These are phyloP conservation scores for Apostichopus parvimensis DNA, from an alignment of 35 echinoderm and acorn worm species.

Conservation along the genomic window DNA sequence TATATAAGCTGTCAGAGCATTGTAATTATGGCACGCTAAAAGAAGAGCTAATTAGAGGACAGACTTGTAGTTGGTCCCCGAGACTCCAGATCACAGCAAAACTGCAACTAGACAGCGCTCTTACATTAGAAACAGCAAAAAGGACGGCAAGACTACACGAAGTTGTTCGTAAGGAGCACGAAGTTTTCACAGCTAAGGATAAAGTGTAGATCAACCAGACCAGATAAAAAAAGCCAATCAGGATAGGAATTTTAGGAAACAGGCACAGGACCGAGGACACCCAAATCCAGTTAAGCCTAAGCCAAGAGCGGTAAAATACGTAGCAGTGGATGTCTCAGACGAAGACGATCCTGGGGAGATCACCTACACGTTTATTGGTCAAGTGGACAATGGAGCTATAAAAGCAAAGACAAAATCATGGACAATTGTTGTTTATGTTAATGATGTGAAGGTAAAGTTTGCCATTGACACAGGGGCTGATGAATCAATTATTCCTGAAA, in stretches of 20 bases:
- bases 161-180: neutral
- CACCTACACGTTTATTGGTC: slow-evolving; percentile 1
- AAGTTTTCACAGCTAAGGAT: too few species aligned
- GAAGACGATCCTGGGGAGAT: neutral
- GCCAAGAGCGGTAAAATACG: neutral
- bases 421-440: neutral
- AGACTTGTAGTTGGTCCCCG: slow-evolving; percentile 32
- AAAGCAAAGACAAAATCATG: neutral
- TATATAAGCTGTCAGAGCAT: neutral
- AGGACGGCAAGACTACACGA: neutral
- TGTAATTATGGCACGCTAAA: neutral
- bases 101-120: neutral
- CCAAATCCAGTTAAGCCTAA: neutral
- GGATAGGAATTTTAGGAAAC: neutral
- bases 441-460: too few species aligned
- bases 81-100: too few species aligned
- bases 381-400: neutral
- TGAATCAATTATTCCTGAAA: too few species aligned
- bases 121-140: too few species aligned
- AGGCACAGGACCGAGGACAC: neutral
- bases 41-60: slow-evolving; percentile 39
- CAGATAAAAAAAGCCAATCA: neutral
- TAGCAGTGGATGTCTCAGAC: neutral
- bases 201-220: too few species aligned
- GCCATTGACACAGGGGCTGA: too few species aligned